Conservation (phyloP, 1,140 invertebrate species). For the Maconellicoccus hirsutus region DNA sequence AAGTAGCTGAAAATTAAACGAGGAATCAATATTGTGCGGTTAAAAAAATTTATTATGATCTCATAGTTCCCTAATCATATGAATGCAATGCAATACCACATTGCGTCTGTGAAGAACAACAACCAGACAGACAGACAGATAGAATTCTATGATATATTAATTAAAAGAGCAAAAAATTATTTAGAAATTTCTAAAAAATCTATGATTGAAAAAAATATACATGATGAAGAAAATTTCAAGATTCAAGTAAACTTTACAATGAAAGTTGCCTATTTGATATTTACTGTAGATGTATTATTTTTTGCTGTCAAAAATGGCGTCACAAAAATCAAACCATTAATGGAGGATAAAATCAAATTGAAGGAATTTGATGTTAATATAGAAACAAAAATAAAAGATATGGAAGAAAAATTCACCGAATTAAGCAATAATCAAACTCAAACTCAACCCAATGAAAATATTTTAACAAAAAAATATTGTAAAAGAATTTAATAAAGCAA, state of each 20-base stretch:
- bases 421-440: conserved; percentile 1
- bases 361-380: neutral
- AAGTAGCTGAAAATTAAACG: too few relatives aligned
- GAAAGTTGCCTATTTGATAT: conserved; percentile 1
- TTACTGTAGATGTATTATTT: neutral
- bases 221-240: conserved; percentile 1
- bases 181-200: neutral
- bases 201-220: neutral
- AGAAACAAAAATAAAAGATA: conserved; percentile 1
- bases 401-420: conserved; percentile 1
- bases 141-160: neutral
- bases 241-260: neutral
- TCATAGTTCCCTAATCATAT: too few relatives aligned
- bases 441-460: conserved; percentile 1
- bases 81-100: too few relatives aligned
- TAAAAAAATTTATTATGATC: too few relatives aligned
- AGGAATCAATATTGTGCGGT: too few relatives aligned
- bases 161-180: conserved; percentile 1
- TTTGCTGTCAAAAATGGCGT: neutral
- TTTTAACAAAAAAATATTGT: conserved; percentile 1
- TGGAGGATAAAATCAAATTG: neutral
- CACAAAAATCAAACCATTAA: neutral
- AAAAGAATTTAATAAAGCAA: conserved; percentile 1
- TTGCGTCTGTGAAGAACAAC: too few relatives aligned
- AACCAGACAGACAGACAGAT: too few relatives aligned